Conservation (phyloP, 2,113 vertebrate genomes). For the Ailurus styani region DNA sequence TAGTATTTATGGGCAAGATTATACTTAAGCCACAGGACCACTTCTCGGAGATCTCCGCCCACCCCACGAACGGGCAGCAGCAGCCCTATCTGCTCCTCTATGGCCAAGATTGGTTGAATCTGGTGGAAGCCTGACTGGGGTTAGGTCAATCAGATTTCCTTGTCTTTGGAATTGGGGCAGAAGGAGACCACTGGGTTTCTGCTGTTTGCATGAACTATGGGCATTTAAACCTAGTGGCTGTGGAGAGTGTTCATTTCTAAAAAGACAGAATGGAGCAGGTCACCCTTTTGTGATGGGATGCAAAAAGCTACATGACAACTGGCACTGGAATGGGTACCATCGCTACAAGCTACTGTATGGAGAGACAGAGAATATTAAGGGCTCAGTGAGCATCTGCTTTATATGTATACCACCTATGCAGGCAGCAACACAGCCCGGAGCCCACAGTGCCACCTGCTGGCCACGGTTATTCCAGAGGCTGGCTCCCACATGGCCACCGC, state of each 20-base stretch:
- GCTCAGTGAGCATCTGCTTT: not conserved
- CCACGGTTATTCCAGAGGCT: no score
- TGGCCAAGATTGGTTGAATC: not conserved
- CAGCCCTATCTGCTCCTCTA: not conserved
- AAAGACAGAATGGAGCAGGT: not conserved
- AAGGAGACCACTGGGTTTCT: not conserved
- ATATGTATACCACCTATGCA: not conserved
- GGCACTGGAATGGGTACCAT: no score
- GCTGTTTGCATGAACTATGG: not conserved
- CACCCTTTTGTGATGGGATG: not conserved
- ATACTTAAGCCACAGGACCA: not conserved
- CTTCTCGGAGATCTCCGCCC: not conserved
- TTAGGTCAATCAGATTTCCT: not conserved
- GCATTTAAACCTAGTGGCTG: not conserved
- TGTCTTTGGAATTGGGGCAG: not conserved
- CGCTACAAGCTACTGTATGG: not conserved
- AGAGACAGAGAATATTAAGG: not conserved
- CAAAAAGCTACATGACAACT: not conserved
- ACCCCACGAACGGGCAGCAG: no score
- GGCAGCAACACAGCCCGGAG: no score
- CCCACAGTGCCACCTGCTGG: no score
- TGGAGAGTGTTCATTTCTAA: not conserved
- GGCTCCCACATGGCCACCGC: no score
- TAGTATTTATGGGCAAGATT: not conserved
- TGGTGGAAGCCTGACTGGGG: not conserved